A percentile compares a stretch with the other conserved stretches of the same genome.
Conservation (phyloP, 2,113 vertebrate species). For the Vulpes lagopus region DNA sequence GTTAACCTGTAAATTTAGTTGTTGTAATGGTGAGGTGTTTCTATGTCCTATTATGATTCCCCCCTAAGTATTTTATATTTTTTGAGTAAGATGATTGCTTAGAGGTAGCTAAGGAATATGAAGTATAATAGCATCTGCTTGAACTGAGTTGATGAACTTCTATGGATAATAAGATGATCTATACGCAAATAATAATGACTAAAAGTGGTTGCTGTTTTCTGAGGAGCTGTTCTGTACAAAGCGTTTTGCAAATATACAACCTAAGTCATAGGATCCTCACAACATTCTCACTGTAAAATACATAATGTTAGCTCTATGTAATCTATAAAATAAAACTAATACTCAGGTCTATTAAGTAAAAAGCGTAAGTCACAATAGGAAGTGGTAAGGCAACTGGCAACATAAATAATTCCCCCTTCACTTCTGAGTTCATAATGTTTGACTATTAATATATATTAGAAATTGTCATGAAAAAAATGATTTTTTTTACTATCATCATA, state of each 20-base stretch:
- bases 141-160: background rate
- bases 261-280: background rate
- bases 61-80: background rate
- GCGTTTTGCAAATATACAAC: background rate
- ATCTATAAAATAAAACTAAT: background rate
- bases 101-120: background rate
- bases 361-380: background rate
- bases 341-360: background rate
- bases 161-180: background rate
- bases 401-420: background rate
- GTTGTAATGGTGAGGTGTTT: background rate
- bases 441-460: background rate
- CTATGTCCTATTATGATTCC: background rate
- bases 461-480: background rate
- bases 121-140: background rate
- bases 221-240: background rate
- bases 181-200: background rate
- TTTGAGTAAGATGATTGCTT: background rate
- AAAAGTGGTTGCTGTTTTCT: background rate
- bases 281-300: background rate
- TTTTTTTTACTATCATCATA: background rate
- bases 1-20: slow-evolving; percentile 6
- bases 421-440: background rate
- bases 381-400: background rate
- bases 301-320: background rate